phyloP scores from a whole-genome alignment of 2,113 vertebrate species.

The Paramormyrops kingsleyae region DNA sequence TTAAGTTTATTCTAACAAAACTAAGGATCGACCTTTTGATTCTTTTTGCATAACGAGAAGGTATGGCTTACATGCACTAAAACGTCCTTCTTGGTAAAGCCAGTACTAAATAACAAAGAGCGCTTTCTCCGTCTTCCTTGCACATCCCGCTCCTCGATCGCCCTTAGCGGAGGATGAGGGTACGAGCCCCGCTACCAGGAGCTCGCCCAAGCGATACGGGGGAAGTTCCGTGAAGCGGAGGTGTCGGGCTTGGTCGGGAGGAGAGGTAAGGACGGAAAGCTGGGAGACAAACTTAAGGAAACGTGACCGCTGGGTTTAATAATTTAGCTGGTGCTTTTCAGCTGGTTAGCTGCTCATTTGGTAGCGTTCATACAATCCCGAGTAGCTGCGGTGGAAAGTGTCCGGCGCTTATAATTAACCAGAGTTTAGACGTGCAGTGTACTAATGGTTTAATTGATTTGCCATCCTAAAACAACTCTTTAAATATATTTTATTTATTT shows the following conservation, averaged over 20 bases:
- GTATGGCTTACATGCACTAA: not conserved
- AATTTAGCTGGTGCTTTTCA: not conserved
- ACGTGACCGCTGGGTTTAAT: not conserved
- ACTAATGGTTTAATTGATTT: not conserved
- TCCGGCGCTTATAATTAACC: not conserved
- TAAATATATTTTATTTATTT: not conserved
- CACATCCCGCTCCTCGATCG: too few species aligned
- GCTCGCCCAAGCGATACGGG: conserved; percentile 63
- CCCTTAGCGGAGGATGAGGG: conserved; percentile 78
- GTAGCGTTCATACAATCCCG: not conserved
- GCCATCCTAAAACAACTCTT: not conserved
- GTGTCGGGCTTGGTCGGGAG: conserved; percentile 64
- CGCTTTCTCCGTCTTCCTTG: not conserved
- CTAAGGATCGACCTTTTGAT: not conserved
- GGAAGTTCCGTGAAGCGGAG: conserved; percentile 76
- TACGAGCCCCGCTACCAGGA: conserved; percentile 84
- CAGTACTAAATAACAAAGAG: not conserved
- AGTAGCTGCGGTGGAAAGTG: not conserved
- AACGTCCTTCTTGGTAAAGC: not conserved
- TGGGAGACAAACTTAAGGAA: not conserved
- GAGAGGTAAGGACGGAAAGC: conserved; percentile 44
- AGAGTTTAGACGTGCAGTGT: not conserved
- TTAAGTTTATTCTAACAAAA: not conserved
- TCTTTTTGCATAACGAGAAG: not conserved
- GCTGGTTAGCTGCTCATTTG: not conserved